These are phyloP conservation scores for Rutpela maculata DNA, from an alignment of 2,888 invertebrate species.

Conservation along the genomic window DNA sequence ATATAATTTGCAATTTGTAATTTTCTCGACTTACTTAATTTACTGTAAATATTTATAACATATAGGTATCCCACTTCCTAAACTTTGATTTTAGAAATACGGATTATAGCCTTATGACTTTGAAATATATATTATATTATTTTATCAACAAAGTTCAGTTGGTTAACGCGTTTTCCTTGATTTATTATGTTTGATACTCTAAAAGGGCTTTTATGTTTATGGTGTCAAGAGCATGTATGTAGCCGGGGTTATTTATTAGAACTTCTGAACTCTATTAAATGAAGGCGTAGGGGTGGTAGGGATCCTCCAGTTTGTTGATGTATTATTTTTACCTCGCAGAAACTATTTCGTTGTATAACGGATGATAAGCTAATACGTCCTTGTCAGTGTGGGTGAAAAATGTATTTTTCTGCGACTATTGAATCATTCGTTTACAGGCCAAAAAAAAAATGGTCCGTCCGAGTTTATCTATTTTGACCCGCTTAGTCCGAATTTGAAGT, in stretches of 20 bases:
- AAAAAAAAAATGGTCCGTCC: too few species aligned
- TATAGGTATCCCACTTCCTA: too few species aligned
- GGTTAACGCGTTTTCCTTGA: background rate
- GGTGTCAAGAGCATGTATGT: background rate
- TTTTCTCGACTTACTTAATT: background rate
- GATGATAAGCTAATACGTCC: background rate
- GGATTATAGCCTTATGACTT: background rate
- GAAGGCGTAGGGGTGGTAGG: background rate
- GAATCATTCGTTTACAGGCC: too few species aligned
- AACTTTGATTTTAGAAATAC: background rate
- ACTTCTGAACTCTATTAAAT: background rate
- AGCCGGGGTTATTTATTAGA: slow-evolving; percentile 2
- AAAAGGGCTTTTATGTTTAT: slow-evolving; percentile 5
- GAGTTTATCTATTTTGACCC: too few species aligned
- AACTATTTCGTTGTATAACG: background rate
- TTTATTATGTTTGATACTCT: slow-evolving; percentile 3
- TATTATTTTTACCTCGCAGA: background rate
- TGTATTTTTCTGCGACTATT: too few species aligned
- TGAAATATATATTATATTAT: background rate
- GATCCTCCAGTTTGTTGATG: background rate
- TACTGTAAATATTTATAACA: too few species aligned
- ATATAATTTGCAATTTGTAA: too few species aligned
- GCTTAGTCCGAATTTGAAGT: too few species aligned
- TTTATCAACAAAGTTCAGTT: background rate
- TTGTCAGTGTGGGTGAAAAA: background rate